Percentiles rank a stretch among this genome's conserved stretches.
phyloP scores from a whole-genome alignment of 37 sponge, comb jelly and placozoan species.

The Geodia barretti region DNA sequence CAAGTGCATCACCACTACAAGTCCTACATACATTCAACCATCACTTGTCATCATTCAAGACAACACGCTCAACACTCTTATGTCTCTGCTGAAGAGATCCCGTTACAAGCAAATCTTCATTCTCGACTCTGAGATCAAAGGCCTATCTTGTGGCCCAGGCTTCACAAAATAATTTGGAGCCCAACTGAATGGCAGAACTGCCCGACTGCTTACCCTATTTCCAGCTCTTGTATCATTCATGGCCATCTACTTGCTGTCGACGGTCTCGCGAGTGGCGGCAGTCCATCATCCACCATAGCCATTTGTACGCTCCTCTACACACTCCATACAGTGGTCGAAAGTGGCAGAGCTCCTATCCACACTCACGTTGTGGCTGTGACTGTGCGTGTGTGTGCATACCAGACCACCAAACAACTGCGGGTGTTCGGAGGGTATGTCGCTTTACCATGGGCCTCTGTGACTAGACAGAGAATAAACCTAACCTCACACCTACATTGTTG shows the following conservation, averaged over 20 bases:
- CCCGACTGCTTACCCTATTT: background rate
- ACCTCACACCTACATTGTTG: no score
- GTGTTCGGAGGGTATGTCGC: background rate
- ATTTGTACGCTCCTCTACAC: background rate
- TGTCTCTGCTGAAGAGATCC: no score
- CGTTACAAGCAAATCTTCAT: no score
- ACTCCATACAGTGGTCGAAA: background rate
- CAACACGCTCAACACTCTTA: background rate
- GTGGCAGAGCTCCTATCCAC: background rate
- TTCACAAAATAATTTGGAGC: background rate
- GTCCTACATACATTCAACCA: background rate
- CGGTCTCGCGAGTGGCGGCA: background rate
- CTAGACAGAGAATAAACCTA: no score
- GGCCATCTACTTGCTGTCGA: background rate
- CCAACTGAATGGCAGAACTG: background rate
- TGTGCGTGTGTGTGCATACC: background rate
- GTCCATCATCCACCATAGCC: background rate
- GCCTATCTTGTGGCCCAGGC: background rate
- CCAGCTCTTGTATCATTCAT: background rate
- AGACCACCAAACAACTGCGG: background rate
- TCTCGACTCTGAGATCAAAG: background rate
- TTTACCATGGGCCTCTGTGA: background rate
- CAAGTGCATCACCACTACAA: background rate
- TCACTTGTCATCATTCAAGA: background rate
- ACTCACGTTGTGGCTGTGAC: background rate